Evolutionary conservation across 2,888 invertebrate genomes (phyloP), one percentile per base, ranked within the genome.

Genomic region (Arctia plantaginis): DNA sequence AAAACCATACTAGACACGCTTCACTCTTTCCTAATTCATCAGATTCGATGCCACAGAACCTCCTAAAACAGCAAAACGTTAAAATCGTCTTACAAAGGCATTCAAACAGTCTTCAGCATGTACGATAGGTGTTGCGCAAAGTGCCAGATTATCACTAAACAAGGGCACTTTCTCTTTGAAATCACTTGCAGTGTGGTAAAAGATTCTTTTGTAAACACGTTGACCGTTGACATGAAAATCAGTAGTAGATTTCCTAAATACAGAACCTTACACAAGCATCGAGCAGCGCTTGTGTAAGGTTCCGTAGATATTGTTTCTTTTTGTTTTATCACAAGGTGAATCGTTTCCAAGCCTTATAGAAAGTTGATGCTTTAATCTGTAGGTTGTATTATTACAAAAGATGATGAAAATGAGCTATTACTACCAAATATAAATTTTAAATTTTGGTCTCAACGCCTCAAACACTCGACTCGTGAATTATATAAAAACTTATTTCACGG

Each of bases 221-320:
- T 51, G 69, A 69, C 69, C 69, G 47, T 66, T 55, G 71, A 71
- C 71, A 71, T 51, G 66, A 71, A 71, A 71, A 71, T 71, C 51
- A 66, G 39, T 55, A 7, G 27, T 20, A 39, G 18, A 30, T 65
- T 71, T 27, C 27, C 23, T 55, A 51, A 65, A n/a, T 47, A 39
- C 23, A n/a, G 23, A 51, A n/a, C 51, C 51, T 55, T 55, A 55
- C 51, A 55, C 51, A 55, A 55, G 51, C 8, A 55, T n/a, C 51
- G 47, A 30, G 51, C 4, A 12, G 27, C 18, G 6, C 33, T 59
- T 59, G 33, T 10, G 20, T 39, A 30, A 23, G 33, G 70, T 70
- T 70, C 70, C 70, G 70, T 70, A 70, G 30, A 33, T 27, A 27
- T 69, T 69, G 23, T 27, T n/a, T 33, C 6, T 39, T 23, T 33